Conservation (phyloP, 2,113 vertebrate species). For the Corydoras maculifer region DNA sequence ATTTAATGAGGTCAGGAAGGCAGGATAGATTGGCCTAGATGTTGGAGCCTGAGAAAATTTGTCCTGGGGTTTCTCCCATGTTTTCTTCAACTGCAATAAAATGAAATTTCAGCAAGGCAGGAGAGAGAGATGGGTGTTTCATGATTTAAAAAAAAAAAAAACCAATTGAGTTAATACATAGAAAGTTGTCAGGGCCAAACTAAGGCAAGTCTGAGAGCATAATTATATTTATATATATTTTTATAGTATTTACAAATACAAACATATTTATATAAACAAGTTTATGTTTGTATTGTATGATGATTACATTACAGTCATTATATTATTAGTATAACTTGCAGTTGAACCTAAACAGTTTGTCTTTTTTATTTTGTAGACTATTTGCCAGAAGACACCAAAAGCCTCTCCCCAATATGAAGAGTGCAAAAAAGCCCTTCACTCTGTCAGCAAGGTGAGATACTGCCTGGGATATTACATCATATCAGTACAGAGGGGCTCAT, state of each 20-base stretch:
- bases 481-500: background rate
- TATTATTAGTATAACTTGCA: too few relatives aligned
- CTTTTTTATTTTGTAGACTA: constrained; percentile 72
- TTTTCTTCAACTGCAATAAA: constrained; percentile 17
- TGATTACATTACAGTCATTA: too few relatives aligned
- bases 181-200: too few relatives aligned
- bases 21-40: constrained; percentile 35
- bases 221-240: too few relatives aligned
- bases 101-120: background rate
- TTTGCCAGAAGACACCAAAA: constrained; percentile 92
- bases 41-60: constrained; percentile 63
- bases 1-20: constrained; percentile 43
- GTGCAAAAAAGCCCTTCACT: constrained; percentile 83
- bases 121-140: background rate
- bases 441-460: constrained; percentile 84
- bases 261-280: too few relatives aligned
- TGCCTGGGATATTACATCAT: background rate
- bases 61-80: constrained; percentile 24
- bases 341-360: background rate
- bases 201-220: too few relatives aligned
- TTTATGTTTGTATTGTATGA: too few relatives aligned
- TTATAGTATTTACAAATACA: too few relatives aligned
- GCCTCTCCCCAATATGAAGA: constrained; percentile 74
- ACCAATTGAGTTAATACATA: too few relatives aligned
- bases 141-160: too few relatives aligned